Evolutionary conservation across 2,797 vertebrate genomes (phyloP), one percentile per base, ranked within the genome.

Genomic region (Cheirogaleus major): DNA sequence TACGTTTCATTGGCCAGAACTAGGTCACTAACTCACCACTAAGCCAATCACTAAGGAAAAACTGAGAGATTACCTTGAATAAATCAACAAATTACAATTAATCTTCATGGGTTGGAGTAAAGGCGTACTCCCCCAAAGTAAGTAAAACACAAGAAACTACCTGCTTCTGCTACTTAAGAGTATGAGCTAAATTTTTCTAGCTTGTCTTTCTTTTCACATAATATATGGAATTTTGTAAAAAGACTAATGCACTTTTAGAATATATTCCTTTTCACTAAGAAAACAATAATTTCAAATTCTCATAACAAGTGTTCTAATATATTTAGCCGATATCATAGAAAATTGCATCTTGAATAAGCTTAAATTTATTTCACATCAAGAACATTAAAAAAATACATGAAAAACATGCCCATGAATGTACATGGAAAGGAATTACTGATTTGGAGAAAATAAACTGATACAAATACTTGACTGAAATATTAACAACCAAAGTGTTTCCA

Each of bases 271-370:
- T 85, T 69, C 50, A 52, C 57, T 57, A 81, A 84, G 87, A 70
- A 81, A 92, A 83, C 4, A 48, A 50, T 35, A 14, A 72, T 90
- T 93, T 82, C 30, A 80, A 96, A 92, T 59, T 35, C 27, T 89
- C 50, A 87, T 70, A 23, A 9, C 9, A 87, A 48, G 4, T 30
- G 18, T 67, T 84, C 30, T 75, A 20, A 70, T 1, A 65, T 65
- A 76, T n/a, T 3, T 35, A 92, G 8, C 22, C 30, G 48, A 2
- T 50, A 45, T 52, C 15, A 63, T 25, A 88, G 12, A 79, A 81
- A 78, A n/a, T 57, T 85, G 9, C 9, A 79, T 82, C 93, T 45
- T 38, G 3, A 25, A 30, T 45, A 89, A 87, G 13, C 18, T 89
- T 72, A 73, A 48, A 50, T 75, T 52, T 70, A 50, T 59, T 89